A percentile compares a stretch with the other conserved stretches of the same genome.
Conservation (phyloP, 2,888 invertebrate species). For the Corythucha ciliata region DNA sequence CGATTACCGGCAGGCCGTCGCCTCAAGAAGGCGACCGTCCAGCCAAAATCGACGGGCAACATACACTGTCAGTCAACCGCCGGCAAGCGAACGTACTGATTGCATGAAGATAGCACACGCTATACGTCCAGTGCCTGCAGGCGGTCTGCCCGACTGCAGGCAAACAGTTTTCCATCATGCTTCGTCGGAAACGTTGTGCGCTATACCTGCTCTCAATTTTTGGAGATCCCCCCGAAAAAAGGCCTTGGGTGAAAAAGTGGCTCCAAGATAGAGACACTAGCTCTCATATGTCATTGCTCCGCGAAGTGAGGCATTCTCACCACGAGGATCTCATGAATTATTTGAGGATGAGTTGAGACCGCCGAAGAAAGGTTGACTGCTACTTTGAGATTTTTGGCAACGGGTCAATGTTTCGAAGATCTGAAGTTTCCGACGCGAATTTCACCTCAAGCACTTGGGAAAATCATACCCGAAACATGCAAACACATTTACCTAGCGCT, state of each 20-base stretch:
- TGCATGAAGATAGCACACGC: constrained; percentile 12
- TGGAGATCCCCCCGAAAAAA: constrained; percentile 11
- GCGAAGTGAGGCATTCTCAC: constrained; percentile 19
- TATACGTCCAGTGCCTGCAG: constrained; percentile 9
- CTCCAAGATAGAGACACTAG: constrained; percentile 8
- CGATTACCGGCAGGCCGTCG: constrained; percentile 10
- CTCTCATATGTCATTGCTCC: constrained; percentile 13
- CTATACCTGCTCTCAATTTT: constrained; percentile 5
- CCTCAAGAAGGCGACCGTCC: constrained; percentile 5
- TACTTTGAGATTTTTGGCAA: constrained; percentile 23
- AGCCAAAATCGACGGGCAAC: constrained; percentile 2
- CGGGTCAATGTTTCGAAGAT: constrained; percentile 23
- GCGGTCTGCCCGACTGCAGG: constrained; percentile 15
- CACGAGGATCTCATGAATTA: constrained; percentile 22
- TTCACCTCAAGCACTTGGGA: constrained; percentile 23
- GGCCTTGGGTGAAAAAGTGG: constrained; percentile 13
- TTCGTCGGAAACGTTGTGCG: constrained; percentile 25
- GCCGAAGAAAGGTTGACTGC: constrained; percentile 25
- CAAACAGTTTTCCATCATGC: constrained; percentile 22
- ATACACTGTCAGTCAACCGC: constrained; percentile 14
- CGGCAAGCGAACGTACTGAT: constrained; percentile 16
- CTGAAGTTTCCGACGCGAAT: constrained; percentile 21
- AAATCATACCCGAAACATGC: constrained; percentile 23
- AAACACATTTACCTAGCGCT: constrained; percentile 17
- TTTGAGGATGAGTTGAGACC: constrained; percentile 25